phyloP scores from a whole-genome alignment of 2,113 vertebrate genomes.

The Struthidea cinerea region DNA sequence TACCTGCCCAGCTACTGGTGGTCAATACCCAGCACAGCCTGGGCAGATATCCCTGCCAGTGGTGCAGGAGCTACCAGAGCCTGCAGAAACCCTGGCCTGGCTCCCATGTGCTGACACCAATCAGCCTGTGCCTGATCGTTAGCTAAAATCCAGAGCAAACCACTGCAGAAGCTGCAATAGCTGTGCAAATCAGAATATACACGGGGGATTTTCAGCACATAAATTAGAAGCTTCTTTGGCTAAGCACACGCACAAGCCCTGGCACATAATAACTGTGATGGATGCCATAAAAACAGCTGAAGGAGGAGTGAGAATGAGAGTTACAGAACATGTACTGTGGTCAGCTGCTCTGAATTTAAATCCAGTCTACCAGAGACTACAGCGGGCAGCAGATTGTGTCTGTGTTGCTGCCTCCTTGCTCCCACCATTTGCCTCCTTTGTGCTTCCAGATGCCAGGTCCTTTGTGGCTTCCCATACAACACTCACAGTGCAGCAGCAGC shows the following conservation, averaged over 20 bases:
- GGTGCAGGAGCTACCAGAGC: neutral
- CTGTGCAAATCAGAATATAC: conserved; percentile 11
- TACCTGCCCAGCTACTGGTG: neutral
- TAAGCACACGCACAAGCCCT: neutral
- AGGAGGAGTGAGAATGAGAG: neutral
- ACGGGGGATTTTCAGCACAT: neutral
- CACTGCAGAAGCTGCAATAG: neutral
- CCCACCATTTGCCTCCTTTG: neutral
- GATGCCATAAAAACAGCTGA: neutral
- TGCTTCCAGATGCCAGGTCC: neutral
- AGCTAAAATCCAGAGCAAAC: conserved; percentile 23
- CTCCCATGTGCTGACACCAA: neutral
- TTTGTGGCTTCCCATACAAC: neutral
- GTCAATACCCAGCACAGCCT: neutral
- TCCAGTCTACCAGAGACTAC: neutral
- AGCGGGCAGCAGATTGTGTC: neutral
- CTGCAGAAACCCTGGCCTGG: neutral
- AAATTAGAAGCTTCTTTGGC: neutral
- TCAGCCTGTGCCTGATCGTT: neutral
- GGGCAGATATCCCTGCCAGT: neutral
- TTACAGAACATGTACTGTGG: neutral
- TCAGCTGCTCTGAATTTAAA: neutral
- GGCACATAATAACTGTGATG: neutral
- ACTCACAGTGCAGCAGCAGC: neutral
- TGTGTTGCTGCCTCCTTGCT: neutral